Base-by-base conservation (phyloP, 2,797 vertebrate species). In the Trichosurus vulpecula region DNA sequence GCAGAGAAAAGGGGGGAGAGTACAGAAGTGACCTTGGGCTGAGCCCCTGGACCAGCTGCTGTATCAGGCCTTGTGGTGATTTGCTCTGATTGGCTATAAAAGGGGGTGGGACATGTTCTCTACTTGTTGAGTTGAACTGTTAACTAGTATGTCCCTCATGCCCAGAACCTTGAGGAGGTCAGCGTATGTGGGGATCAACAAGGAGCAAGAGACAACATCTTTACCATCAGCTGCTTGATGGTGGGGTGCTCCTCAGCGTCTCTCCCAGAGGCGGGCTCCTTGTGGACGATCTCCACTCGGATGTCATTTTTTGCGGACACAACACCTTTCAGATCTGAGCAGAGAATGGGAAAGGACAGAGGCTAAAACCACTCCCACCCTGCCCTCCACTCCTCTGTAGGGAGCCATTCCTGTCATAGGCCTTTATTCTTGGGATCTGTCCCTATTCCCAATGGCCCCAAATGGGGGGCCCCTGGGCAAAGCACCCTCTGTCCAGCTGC, bases 181-280 rank as follows among this genome's bases (percentile, higher is more conserved):
- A 31, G 53, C 53, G 54, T 16, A 52, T n/a, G 27, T 25, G 3
- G 92, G 94, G 9, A 52, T 29, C 29, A 94, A 57, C 51, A 51
- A 31, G 54, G 51, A 94, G 90, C 12, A 10, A 9, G 89, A 94
- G 52, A 89, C 35, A 52, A 41, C 53, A 57, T 94, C 96, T 99
- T 99, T 98, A 99, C 99, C 99, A 99, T 99, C 97, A 99, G 99
- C 97, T 99, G 99, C 98, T 99, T 99, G 99, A 99, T 99, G 95
- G 99, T 99, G 4, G 99, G 98, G 97, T 99, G 99, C 30, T 99
- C 99, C 97, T 99, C 99, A 0, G 99, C 98, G 93, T 99, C 99
- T 55, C 99, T 98, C 8, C 99, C 99, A 0, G 99, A 98, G 14
- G 99, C 99, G 5, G 99, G 99, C 98, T 99, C 99, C 98, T 99